phyloP scores from a whole-genome alignment of 2,888 invertebrate species.

The Coleophora flavipennella region DNA sequence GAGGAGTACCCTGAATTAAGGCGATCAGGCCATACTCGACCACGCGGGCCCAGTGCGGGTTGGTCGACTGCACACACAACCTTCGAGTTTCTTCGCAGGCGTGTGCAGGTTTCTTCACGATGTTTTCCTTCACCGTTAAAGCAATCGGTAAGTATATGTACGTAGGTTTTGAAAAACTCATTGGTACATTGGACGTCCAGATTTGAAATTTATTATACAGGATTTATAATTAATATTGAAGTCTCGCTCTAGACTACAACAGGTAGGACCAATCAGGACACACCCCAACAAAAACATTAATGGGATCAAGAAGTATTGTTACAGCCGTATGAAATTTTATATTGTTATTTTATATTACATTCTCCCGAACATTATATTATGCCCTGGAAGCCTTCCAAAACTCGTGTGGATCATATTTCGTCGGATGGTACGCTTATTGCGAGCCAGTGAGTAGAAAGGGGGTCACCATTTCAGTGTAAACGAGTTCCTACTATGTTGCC shows the following conservation, averaged over 20 bases:
- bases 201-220: background rate
- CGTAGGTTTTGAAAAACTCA: no score
- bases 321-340: conserved; percentile 7
- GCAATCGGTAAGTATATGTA: no score
- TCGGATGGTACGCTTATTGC: conserved; percentile 11
- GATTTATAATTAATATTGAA: no score
- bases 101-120: no score
- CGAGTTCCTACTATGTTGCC: no score
- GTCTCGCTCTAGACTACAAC: no score
- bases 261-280: background rate
- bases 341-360: background rate
- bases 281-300: background rate
- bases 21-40: no score
- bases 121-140: no score
- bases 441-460: conserved; percentile 8
- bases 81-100: no score
- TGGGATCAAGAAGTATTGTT: conserved; percentile 7
- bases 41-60: no score
- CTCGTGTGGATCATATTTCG: conserved; percentile 23
- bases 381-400: conserved; percentile 25
- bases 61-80: no score
- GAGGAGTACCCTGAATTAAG: no score
- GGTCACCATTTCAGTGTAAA: conserved; percentile 4
- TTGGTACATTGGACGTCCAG: background rate
- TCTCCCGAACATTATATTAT: conserved; percentile 6